Conservation (phyloP, 2,113 vertebrate species). For the Felis chaus region DNA sequence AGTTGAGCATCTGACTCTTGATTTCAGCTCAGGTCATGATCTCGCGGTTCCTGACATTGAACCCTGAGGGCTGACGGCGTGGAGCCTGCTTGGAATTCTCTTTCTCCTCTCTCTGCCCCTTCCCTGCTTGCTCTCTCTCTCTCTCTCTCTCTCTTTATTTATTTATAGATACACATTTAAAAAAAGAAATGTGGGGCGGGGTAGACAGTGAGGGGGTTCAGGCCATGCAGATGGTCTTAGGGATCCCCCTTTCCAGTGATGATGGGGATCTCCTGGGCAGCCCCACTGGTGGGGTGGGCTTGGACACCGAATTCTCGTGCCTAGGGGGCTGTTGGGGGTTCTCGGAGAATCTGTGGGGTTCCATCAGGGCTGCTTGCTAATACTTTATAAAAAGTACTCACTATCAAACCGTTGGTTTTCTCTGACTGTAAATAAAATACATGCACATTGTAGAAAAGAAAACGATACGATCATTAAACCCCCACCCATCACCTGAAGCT, state of each 20-base stretch:
- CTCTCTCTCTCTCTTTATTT: too few species aligned
- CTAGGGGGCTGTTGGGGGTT: background rate
- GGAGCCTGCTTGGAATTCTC: too few species aligned
- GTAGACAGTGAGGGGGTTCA: background rate
- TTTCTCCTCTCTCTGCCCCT: too few species aligned
- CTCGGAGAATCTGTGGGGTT: background rate
- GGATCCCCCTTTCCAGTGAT: background rate
- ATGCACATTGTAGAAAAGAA: background rate
- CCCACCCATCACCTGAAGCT: background rate
- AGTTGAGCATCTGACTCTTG: too few species aligned
- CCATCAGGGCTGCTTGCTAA: background rate
- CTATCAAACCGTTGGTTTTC: background rate
- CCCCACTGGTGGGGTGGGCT: slow-evolving; percentile 39
- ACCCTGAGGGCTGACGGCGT: too few species aligned
- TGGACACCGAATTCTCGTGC: background rate
- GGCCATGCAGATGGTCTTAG: background rate
- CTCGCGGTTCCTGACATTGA: too few species aligned
- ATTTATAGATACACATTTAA: too few species aligned
- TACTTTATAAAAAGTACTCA: background rate
- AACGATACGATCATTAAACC: background rate
- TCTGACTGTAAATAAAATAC: slow-evolving; percentile 38
- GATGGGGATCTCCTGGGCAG: slow-evolving; percentile 20
- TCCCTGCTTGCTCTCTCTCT: too few species aligned
- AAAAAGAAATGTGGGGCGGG: background rate
- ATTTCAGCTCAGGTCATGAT: too few species aligned